A percentile compares a stretch with the other conserved stretches of the same genome.
Conservation (phyloP, 1,140 invertebrate species). For the Drosophila lowei region DNA sequence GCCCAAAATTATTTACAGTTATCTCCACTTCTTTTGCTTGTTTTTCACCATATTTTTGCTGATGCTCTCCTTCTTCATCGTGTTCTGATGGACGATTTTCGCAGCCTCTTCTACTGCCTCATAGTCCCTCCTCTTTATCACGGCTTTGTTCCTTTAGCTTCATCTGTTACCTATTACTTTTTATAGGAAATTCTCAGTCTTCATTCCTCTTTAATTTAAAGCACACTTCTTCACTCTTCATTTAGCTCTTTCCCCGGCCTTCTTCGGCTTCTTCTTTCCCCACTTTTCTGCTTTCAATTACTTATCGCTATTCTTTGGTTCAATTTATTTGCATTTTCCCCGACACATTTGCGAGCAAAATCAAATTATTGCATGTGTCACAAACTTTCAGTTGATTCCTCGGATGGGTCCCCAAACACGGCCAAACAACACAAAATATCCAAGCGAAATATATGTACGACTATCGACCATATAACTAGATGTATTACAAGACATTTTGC, state of each 20-base stretch:
- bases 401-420: slow-evolving; percentile 36
- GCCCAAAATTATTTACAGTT: neutral
- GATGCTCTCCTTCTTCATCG: no score
- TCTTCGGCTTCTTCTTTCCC: no score
- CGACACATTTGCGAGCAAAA: slow-evolving; percentile 43
- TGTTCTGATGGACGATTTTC: no score
- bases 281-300: no score
- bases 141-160: no score
- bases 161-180: no score
- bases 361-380: slow-evolving; percentile 76
- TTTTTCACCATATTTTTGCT: no score
- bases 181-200: neutral
- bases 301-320: no score
- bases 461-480: slow-evolving; percentile 18
- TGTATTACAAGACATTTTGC: slow-evolving; percentile 41
- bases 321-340: no score
- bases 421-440: slow-evolving; percentile 1
- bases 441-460: neutral
- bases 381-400: slow-evolving; percentile 52
- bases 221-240: neutral
- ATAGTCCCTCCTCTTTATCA: neutral
- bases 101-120: no score
- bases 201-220: neutral
- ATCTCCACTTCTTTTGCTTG: slow-evolving; percentile 8
- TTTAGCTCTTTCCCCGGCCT: no score